These are phyloP conservation scores for Crotalus helleri DNA, from an alignment of 2,113 vertebrate species.

Conservation along the genomic window DNA sequence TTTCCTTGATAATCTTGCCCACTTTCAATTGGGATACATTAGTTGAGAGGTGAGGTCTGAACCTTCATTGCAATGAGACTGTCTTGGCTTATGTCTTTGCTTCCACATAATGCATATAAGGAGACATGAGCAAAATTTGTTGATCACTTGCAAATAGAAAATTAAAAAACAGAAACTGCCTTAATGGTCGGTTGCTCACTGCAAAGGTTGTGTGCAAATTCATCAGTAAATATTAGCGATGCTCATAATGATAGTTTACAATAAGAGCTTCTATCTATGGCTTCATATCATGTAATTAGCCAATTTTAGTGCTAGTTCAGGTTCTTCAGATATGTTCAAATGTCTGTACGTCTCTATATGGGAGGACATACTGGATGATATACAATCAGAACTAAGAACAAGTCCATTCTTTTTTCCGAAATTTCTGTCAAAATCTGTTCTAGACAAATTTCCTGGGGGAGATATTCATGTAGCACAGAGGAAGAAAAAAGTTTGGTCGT, in stretches of 20 bases:
- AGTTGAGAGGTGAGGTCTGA: neutral
- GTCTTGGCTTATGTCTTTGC: neutral
- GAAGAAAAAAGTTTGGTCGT: neutral
- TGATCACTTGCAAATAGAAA: neutral
- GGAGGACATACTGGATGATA: neutral
- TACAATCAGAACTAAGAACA: neutral
- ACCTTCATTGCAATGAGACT: neutral
- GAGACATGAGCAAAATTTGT: neutral
- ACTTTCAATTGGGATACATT: neutral
- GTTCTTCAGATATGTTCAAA: neutral
- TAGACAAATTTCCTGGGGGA: neutral
- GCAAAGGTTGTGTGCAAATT: neutral
- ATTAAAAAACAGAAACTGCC: neutral
- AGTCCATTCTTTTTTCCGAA: neutral
- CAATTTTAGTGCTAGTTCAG: neutral
- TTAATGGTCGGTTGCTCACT: neutral
- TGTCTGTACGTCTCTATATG: constrained; percentile 11
- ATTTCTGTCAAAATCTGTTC: neutral
- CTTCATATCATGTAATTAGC: neutral
- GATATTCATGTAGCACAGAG: neutral
- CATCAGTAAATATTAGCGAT: neutral
- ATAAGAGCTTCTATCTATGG: neutral
- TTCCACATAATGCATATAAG: neutral
- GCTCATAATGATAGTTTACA: neutral
- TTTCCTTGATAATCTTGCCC: neutral